Conservation (phyloP, 1,140 invertebrate species). For the Euwallacea similis region DNA sequence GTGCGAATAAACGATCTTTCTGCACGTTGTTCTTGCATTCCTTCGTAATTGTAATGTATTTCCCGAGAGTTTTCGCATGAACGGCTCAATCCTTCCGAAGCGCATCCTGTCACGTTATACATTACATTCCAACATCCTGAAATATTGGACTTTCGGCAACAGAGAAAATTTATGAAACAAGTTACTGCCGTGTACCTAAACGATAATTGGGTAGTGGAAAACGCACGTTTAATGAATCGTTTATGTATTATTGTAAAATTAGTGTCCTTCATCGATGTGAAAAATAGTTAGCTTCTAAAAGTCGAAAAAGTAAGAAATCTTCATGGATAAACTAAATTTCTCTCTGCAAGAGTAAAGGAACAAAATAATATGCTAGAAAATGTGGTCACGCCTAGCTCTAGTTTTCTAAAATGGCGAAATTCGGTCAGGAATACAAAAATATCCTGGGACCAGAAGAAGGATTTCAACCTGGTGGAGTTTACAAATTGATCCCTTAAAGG, state of each 20-base stretch:
- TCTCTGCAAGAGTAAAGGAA: conserved; percentile 7
- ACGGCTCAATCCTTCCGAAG: neutral
- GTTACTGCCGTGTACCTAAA: neutral
- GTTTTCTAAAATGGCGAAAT: conserved; percentile 20
- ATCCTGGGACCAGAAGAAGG: neutral
- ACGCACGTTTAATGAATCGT: too few relatives aligned
- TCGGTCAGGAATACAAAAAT: conserved; percentile 8
- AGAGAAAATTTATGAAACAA: neutral
- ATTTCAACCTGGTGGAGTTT: neutral
- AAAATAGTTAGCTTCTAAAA: too few relatives aligned
- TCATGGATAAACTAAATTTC: conserved; percentile 17
- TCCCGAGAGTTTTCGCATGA: conserved; percentile 8
- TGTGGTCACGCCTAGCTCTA: conserved; percentile 19
- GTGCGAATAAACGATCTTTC: conserved; percentile 17
- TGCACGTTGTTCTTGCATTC: conserved; percentile 9
- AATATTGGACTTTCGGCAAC: neutral
- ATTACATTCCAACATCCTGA: neutral
- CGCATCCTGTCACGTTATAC: neutral
- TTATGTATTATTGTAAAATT: too few relatives aligned
- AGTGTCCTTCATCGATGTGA: too few relatives aligned
- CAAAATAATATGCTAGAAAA: conserved; percentile 25
- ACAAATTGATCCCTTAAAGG: neutral
- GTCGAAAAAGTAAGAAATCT: neutral
- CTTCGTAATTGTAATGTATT: conserved; percentile 7
- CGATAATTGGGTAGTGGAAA: too few relatives aligned